Conservation (phyloP, 2,888 invertebrate species). For the Cabera pusaria region DNA sequence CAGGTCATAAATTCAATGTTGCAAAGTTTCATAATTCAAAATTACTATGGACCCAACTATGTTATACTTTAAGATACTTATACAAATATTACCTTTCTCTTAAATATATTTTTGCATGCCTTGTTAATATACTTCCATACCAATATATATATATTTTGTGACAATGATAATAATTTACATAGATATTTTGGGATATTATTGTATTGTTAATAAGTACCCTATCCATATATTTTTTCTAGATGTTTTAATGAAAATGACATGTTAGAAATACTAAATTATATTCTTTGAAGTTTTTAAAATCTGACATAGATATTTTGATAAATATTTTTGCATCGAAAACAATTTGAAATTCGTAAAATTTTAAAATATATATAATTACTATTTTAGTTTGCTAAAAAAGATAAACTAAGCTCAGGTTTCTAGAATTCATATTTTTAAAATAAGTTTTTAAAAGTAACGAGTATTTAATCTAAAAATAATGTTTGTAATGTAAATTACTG, state of each 20-base stretch:
- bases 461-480: no score
- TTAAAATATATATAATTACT: no score
- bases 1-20: constrained; percentile 61
- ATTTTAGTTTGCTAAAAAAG: no score
- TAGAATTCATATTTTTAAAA: no score
- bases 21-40: constrained; percentile 20
- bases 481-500: constrained; percentile 23
- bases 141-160: constrained; percentile 53
- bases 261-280: constrained; percentile 8
- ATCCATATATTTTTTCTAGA: constrained; percentile 37
- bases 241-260: constrained; percentile 7
- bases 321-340: constrained; percentile 6
- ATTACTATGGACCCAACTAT: no score
- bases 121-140: constrained; percentile 39
- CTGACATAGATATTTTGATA: background rate
- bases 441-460: no score
- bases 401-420: constrained; percentile 1
- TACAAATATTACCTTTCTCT: constrained; percentile 12
- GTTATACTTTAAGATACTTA: background rate
- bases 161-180: constrained; percentile 18
- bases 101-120: constrained; percentile 46
- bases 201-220: constrained; percentile 8
- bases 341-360: constrained; percentile 5
- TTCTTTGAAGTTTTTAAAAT: constrained; percentile 17
- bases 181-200: constrained; percentile 15